Percentiles rank a stretch among this genome's conserved stretches.
phyloP scores from a whole-genome alignment of 2,888 invertebrate genomes.

The Torymus tubicola region DNA sequence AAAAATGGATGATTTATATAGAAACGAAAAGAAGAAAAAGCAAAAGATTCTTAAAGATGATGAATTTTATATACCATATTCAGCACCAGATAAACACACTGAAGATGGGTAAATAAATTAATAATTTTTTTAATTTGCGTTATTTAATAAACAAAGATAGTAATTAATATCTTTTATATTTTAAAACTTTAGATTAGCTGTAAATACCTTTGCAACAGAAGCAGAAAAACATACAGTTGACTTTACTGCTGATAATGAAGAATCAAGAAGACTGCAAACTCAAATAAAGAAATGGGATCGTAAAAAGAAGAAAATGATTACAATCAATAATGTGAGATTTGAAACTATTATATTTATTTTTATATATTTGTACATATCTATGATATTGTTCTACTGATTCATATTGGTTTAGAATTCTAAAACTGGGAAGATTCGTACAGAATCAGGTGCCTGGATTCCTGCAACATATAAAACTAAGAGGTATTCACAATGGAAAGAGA shows the following conservation, averaged over 20 bases:
- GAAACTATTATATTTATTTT: constrained; percentile 60
- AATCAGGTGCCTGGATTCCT: constrained; percentile 96
- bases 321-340: constrained; percentile 79
- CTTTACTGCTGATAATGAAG: constrained; percentile 88
- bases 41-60: constrained; percentile 80
- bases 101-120: constrained; percentile 83
- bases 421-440: constrained; percentile 91
- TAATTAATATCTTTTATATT: neutral
- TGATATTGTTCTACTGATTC: constrained; percentile 3
- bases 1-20: constrained; percentile 79
- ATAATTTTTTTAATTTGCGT: constrained; percentile 2
- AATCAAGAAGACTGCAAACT: constrained; percentile 80
- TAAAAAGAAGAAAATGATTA: constrained; percentile 96
- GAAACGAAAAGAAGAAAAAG: constrained; percentile 78
- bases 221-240: constrained; percentile 89
- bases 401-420: constrained; percentile 77
- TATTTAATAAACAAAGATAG: neutral
- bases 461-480: constrained; percentile 95
- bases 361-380: constrained; percentile 1
- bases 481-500: constrained; percentile 91
- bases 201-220: constrained; percentile 88
- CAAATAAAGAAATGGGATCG: constrained; percentile 92
- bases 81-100: constrained; percentile 89
- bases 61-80: constrained; percentile 92
- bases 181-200: constrained; percentile 81